Base-by-base conservation (phyloP, 2,113 vertebrate species). In the Pristiophorus japonicus region DNA sequence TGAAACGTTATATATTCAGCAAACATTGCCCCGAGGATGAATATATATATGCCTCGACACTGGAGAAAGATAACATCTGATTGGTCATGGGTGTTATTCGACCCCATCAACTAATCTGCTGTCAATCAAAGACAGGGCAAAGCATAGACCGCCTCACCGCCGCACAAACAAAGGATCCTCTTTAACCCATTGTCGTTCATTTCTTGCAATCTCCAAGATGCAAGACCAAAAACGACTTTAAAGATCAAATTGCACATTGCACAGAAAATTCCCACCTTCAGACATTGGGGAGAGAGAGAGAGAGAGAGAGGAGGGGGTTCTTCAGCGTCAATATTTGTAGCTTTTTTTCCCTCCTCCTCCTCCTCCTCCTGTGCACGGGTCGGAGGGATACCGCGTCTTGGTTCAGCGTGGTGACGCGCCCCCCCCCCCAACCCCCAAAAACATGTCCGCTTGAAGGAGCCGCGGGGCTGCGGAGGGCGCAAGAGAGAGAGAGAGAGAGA, bases 91-190 rank as follows among this genome's bases (percentile, higher is more conserved):
- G 55, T 66, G 93, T 75, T 78, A 51, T 96, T 30, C 55, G 75
- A 65, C 88, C 67, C 73, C 63, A 95, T 59, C 91, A 70, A 81
- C 34, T 84, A 84, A 95, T 96, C 95, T 85, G 78, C 95, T 95
- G 96, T 96, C 96, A 96, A 81, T 96, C 96, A 96, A 42, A 94
- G 47, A 90, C 78, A 95, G 96, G 38, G 88, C 90, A 96, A 96
- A 96, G 95, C 96, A 95, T 30, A 90, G 90, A 78, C 78, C 95
- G 45, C 22, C 94, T 91, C 90, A 95, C 95, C 22, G 65, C 88
- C 88, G 88, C 88, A 7, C 88, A 92, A 92, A 92, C 88, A 92
- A 92, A 92, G 59, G 55, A 63, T 91, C 30, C 88, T 63, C n/a
- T n/a, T 4, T 3, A 14, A n/a, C 51, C 7, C 55, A 91, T 91